Evolutionary conservation across 1,140 invertebrate genomes (phyloP).

Genomic region (Probaryconus sp.): DNA sequence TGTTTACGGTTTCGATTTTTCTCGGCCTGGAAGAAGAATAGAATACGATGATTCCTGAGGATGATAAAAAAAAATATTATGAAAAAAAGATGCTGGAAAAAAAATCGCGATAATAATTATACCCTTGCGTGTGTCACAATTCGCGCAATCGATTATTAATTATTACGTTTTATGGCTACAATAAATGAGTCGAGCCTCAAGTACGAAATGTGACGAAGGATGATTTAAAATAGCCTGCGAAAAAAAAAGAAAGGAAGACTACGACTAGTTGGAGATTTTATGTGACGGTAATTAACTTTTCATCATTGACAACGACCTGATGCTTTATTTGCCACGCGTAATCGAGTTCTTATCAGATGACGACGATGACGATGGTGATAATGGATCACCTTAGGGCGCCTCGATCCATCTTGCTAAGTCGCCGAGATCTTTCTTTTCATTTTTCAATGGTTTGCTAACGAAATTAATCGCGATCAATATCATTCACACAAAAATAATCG

Average conservation of each 20-base stretch:
- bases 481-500: too few relatives aligned
- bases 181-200: neutral
- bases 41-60: too few relatives aligned
- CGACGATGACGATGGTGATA: slow-evolving; percentile 21
- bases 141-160: slow-evolving; percentile 8
- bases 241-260: too few relatives aligned
- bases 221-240: slow-evolving; percentile 16
- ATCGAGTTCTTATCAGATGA: slow-evolving; percentile 31
- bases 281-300: too few relatives aligned
- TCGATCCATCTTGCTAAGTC: slow-evolving; percentile 30
- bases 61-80: too few relatives aligned
- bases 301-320: neutral
- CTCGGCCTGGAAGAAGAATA: neutral
- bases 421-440: too few relatives aligned
- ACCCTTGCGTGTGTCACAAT: slow-evolving; percentile 1
- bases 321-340: slow-evolving; percentile 9
- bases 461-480: too few relatives aligned
- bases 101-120: too few relatives aligned
- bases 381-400: slow-evolving; percentile 28
- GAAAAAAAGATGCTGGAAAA: too few relatives aligned
- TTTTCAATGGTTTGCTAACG: too few relatives aligned
- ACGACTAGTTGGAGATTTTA: too few relatives aligned
- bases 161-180: slow-evolving; percentile 15
- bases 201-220: slow-evolving; percentile 1
- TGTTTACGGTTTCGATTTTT: slow-evolving; percentile 6